Evolutionary conservation across 1,140 invertebrate genomes (phyloP), one percentile per base, ranked within the genome.

Genomic region (Trinorchestia longiramus): DNA sequence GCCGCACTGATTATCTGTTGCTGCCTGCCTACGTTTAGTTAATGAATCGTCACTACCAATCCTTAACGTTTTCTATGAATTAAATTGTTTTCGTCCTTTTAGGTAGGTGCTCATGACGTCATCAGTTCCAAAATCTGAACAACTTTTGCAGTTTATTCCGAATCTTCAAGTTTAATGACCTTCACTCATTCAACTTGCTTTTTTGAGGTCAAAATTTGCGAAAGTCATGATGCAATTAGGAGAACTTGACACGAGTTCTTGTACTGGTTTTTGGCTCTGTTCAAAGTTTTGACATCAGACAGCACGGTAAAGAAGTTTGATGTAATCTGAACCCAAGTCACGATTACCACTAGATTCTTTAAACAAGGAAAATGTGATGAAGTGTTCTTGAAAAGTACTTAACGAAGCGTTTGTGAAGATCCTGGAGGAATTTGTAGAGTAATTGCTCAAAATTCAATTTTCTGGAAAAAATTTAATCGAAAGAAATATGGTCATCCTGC

Each of bases 181-280:
- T 28, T 28, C 1, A 1, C 62, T 36, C 28, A 28, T 77, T 36
- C 15, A 1, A 11, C 88, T 15, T 90, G 88, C n/a, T 90, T 90
- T 90, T 15, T 4, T 8, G n/a, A 42, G 88, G 88, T 41, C 88
- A 90, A 90, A 90, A 90, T 90, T 41, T 42, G 88, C 88, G 28
- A 15, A 42, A 90, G 88, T 90, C 8, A 28, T 28, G 88, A 90
- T 42, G 88, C 88, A 90, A 90, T 90, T 90, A 90, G 15, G 36
- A 42, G 41, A 43, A 90, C 88, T 90, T 90, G 88, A 87, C 87
- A 40, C 43, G 41, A 90, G 88, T 90, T 90, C 88, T 90, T 90
- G 42, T 11, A 28, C 62, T 19, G 62, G 62, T 36, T 77, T 77
- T 28, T 77, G 62, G 62, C 62, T 77, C 62, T 3, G 28, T 77